phyloP scores from a whole-genome alignment of 2,888 invertebrate genomes.

The Rotaria macrura region DNA sequence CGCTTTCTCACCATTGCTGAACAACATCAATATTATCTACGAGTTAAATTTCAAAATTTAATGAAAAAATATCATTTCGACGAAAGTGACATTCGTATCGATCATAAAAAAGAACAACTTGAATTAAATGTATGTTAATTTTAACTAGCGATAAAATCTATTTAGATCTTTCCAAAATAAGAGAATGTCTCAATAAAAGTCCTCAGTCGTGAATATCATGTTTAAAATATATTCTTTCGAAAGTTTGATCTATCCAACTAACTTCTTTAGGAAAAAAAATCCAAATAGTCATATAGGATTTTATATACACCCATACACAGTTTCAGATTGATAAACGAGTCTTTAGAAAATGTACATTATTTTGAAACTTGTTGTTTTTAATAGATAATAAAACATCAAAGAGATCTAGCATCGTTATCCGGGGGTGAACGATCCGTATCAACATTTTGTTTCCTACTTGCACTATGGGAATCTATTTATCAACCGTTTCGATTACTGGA shows the following conservation, averaged over 20 bases:
- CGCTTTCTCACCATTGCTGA: neutral
- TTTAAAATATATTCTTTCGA: too few species aligned
- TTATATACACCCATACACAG: too few species aligned
- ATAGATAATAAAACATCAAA: neutral
- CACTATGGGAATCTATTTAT: constrained; percentile 81
- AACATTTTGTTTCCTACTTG: constrained; percentile 81
- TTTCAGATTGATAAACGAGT: too few species aligned
- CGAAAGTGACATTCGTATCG: constrained; percentile 5
- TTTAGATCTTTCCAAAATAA: too few species aligned
- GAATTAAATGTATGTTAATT: constrained; percentile 11
- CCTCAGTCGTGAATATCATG: too few species aligned
- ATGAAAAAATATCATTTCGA: neutral
- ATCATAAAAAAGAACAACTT: constrained; percentile 29
- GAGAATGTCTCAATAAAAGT: too few species aligned
- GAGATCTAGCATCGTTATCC: constrained; percentile 59
- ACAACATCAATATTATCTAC: neutral
- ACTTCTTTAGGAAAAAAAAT: too few species aligned
- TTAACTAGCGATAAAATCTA: too few species aligned
- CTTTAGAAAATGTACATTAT: too few species aligned
- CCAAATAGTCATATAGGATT: too few species aligned
- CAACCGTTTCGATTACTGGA: constrained; percentile 85
- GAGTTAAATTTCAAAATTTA: neutral
- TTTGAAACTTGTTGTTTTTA: neutral
- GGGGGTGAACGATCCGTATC: constrained; percentile 90
- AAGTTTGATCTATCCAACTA: too few species aligned